These are phyloP conservation scores for Cassiopea andromeda DNA, from an alignment of 30 jellyfish, hydroid and myxozoan genomes.

Conservation along the genomic window DNA sequence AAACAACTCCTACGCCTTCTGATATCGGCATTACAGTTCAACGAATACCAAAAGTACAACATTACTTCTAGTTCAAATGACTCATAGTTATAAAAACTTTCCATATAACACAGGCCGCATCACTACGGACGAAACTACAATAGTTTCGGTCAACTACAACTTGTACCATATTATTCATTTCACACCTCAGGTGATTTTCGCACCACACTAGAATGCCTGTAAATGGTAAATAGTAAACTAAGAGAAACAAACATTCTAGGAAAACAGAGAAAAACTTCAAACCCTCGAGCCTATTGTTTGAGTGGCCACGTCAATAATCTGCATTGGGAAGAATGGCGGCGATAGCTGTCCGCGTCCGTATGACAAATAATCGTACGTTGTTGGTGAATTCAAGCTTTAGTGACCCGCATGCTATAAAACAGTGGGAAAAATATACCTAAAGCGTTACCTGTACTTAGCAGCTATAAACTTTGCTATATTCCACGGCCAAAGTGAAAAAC, in stretches of 20 bases:
- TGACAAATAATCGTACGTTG: not conserved
- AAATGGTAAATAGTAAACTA: too few species aligned
- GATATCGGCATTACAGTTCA: too few species aligned
- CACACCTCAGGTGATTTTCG: not conserved
- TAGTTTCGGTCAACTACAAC: not conserved
- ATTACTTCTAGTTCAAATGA: too few species aligned
- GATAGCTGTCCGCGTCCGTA: not conserved
- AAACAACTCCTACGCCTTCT: too few species aligned
- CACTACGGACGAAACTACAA: too few species aligned
- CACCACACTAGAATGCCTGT: too few species aligned
- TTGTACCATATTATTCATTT: not conserved
- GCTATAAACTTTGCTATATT: not conserved
- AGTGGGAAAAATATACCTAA: not conserved
- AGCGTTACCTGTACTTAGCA: not conserved
- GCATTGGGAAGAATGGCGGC: slow-evolving; percentile 4
- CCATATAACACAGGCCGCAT: too few species aligned
- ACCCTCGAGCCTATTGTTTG: not conserved
- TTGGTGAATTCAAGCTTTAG: not conserved
- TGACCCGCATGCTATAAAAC: not conserved
- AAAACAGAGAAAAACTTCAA: not conserved
- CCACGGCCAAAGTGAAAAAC: not conserved
- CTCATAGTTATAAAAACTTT: too few species aligned
- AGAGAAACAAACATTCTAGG: not conserved
- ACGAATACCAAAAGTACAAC: too few species aligned
- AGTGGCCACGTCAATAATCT: slow-evolving; percentile 26